These are phyloP conservation scores for Leptothorax acervorum DNA, from an alignment of 2,888 invertebrate genomes.

Conservation along the genomic window DNA sequence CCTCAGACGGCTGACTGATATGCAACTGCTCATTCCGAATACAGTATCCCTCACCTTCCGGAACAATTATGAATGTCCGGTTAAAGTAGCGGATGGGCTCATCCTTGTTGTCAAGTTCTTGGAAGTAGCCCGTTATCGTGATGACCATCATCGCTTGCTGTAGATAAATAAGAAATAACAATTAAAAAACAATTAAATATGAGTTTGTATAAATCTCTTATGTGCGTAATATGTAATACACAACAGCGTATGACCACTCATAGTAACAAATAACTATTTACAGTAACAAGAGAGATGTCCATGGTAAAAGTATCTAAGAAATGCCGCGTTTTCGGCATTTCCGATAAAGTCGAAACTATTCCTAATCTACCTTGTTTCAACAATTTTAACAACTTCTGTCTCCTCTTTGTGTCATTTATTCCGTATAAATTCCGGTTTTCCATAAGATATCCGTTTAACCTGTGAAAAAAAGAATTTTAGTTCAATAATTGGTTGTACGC, in stretches of 20 bases:
- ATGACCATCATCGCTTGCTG: constrained; percentile 93
- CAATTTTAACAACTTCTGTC: constrained; percentile 86
- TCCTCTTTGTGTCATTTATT: constrained; percentile 88
- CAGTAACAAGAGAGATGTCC: constrained; percentile 93
- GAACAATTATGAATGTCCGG: constrained; percentile 92
- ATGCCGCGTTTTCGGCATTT: constrained; percentile 95
- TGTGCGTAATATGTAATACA: background rate
- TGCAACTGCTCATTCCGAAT: constrained; percentile 95
- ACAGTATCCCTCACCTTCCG: constrained; percentile 92
- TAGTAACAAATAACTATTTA: constrained; percentile 82
- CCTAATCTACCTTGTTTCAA: constrained; percentile 91
- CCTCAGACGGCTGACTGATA: constrained; percentile 91
- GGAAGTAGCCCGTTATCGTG: constrained; percentile 94
- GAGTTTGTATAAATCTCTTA: background rate
- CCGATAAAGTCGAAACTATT: constrained; percentile 92
- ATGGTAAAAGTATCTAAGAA: constrained; percentile 95
- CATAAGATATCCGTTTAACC: constrained; percentile 87
- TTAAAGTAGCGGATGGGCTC: constrained; percentile 89
- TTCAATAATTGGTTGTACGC: too few species aligned
- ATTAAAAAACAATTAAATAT: background rate
- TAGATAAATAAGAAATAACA: constrained; percentile 63
- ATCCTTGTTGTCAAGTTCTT: constrained; percentile 88
- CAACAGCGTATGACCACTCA: background rate
- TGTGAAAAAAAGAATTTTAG: constrained; percentile 76
- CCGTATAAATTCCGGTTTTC: constrained; percentile 91